Conservation (phyloP, 2,797 vertebrate species). For the Bradypus variegatus region DNA sequence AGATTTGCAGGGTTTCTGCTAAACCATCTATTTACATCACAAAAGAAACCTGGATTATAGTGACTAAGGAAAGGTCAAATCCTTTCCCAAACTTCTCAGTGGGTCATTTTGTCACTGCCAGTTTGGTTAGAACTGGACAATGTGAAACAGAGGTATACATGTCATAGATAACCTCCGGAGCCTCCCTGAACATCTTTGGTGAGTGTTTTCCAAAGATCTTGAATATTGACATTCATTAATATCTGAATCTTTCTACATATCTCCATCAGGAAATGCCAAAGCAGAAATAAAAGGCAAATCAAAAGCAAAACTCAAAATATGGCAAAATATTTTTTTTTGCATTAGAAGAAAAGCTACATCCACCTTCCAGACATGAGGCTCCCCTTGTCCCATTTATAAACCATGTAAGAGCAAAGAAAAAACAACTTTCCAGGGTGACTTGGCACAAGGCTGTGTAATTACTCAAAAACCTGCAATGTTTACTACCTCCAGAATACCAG, state of each 20-base stretch:
- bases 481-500: conserved; percentile 67
- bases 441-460: conserved; percentile 65
- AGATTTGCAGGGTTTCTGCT: background rate
- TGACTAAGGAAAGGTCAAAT: background rate
- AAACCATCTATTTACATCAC: background rate
- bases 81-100: background rate
- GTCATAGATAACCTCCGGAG: background rate
- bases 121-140: background rate
- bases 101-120: background rate
- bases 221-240: conserved; percentile 42
- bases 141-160: background rate
- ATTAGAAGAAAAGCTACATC: background rate
- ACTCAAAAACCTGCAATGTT: conserved; percentile 67
- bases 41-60: background rate
- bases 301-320: background rate
- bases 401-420: conserved; percentile 51
- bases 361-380: background rate
- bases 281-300: conserved; percentile 19
- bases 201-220: conserved; percentile 61
- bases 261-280: conserved; percentile 17
- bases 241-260: conserved; percentile 16
- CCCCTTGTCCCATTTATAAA: conserved; percentile 34
- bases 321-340: background rate
- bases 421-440: conserved; percentile 58
- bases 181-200: conserved; percentile 26